phyloP scores from a whole-genome alignment of 2,888 invertebrate genomes.

The Drosophila parthenogenetica region DNA sequence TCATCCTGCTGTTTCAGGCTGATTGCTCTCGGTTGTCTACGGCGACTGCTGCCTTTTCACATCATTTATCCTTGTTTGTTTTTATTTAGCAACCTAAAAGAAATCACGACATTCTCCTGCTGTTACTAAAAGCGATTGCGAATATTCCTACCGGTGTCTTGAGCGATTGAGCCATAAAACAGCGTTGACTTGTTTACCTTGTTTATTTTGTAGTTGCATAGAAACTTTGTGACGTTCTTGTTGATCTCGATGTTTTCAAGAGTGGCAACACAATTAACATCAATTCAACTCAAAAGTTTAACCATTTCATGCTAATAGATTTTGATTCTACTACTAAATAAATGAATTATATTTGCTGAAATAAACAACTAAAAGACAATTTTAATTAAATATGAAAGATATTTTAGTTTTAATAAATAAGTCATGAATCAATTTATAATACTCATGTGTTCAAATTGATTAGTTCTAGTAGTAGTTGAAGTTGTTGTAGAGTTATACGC shows the following conservation, averaged over 20 bases:
- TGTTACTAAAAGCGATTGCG: conserved; percentile 14
- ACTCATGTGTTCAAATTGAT: too few relatives aligned
- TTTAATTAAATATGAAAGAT: too few relatives aligned
- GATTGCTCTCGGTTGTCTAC: conserved; percentile 42
- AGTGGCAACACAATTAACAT: conserved; percentile 51
- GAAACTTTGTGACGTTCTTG: conserved; percentile 42
- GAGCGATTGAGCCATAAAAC: conserved; percentile 74
- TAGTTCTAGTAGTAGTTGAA: too few relatives aligned
- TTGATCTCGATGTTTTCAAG: conserved; percentile 35
- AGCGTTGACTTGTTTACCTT: conserved; percentile 74
- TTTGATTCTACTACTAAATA: not conserved
- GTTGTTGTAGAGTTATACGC: too few relatives aligned
- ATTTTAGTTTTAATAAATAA: too few relatives aligned
- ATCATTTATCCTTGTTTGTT: conserved; percentile 83
- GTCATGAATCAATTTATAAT: too few relatives aligned
- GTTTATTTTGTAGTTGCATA: conserved; percentile 28
- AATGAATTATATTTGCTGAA: too few relatives aligned
- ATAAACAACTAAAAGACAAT: too few relatives aligned
- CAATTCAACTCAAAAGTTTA: not conserved
- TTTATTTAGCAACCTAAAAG: conserved; percentile 66
- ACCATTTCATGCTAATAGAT: not conserved
- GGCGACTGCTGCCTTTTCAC: conserved; percentile 62
- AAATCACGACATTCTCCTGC: conserved; percentile 51
- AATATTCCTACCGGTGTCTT: conserved; percentile 35
- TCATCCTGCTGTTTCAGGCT: conserved; percentile 16